Percentiles rank a stretch among this genome's conserved stretches.
phyloP scores from a whole-genome alignment of 2,888 invertebrate genomes.

The Drosophila pseudotakahashii region DNA sequence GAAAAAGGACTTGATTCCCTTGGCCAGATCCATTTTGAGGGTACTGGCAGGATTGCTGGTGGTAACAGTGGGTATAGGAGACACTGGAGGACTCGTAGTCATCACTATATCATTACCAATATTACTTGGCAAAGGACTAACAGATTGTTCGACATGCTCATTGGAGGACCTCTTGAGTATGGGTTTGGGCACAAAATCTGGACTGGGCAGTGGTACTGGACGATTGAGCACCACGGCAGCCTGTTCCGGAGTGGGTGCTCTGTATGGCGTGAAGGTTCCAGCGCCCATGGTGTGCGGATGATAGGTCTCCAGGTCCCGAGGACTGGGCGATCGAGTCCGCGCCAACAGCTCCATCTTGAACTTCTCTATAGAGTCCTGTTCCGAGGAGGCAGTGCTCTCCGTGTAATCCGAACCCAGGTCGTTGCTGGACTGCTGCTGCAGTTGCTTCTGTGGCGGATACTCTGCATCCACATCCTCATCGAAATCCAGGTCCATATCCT shows the following conservation, averaged over 20 bases:
- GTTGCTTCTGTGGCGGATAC: slow-evolving; percentile 19
- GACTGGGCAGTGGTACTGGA: slow-evolving; percentile 87
- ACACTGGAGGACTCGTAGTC: not conserved
- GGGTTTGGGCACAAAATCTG: slow-evolving; percentile 91
- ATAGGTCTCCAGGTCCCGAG: slow-evolving; percentile 88
- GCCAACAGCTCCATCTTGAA: slow-evolving; percentile 83
- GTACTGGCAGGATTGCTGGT: slow-evolving; percentile 7
- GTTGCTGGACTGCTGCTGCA: slow-evolving; percentile 78
- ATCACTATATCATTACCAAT: slow-evolving; percentile 18
- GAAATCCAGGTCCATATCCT: slow-evolving; percentile 45
- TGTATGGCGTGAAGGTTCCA: slow-evolving; percentile 82
- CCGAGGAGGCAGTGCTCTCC: slow-evolving; percentile 87
- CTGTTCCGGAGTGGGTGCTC: slow-evolving; percentile 85
- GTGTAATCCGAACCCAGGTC: slow-evolving; percentile 87
- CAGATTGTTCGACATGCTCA: slow-evolving; percentile 82
- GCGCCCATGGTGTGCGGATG: slow-evolving; percentile 87
- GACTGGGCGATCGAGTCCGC: slow-evolving; percentile 82
- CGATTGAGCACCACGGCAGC: slow-evolving; percentile 87
- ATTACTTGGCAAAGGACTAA: slow-evolving; percentile 42
- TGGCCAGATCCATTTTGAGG: slow-evolving; percentile 71
- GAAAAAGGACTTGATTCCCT: slow-evolving; percentile 82
- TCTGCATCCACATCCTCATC: slow-evolving; percentile 68
- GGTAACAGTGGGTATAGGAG: not conserved
- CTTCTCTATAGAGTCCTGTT: slow-evolving; percentile 83
- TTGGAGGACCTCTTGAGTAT: slow-evolving; percentile 88